Evolutionary conservation across 2,888 invertebrate genomes (phyloP).

Genomic region (Anoplius nigerrimus): DNA sequence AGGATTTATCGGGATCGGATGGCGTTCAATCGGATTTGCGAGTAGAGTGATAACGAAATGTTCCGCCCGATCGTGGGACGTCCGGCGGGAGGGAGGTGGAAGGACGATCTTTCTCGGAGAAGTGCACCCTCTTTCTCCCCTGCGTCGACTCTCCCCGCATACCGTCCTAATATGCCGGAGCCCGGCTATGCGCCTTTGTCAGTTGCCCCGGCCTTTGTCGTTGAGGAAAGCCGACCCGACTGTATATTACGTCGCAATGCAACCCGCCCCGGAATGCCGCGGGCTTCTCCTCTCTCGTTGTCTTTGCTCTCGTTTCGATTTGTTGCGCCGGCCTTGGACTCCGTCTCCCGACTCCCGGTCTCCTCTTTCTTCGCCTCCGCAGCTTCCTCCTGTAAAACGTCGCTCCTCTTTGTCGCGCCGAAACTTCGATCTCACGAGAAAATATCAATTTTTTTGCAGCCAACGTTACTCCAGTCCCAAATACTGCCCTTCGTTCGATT

Average conservation of each 20-base stretch:
- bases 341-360: background rate
- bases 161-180: constrained; percentile 73
- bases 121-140: too few relatives aligned
- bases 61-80: too few relatives aligned
- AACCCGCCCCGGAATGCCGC: constrained; percentile 50
- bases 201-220: constrained; percentile 68
- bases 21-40: too few relatives aligned
- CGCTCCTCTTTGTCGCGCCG: too few relatives aligned
- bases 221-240: constrained; percentile 69
- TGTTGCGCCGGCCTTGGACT: constrained; percentile 20
- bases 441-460: too few relatives aligned
- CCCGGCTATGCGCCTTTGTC: constrained; percentile 64
- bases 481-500: too few relatives aligned
- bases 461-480: too few relatives aligned
- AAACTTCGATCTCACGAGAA: too few relatives aligned
- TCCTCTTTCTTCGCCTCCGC: background rate
- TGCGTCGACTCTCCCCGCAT: constrained; percentile 54
- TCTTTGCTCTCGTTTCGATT: constrained; percentile 30
- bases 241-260: constrained; percentile 73
- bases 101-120: too few relatives aligned
- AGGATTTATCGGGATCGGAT: too few relatives aligned
- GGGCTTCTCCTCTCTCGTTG: constrained; percentile 44
- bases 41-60: too few relatives aligned
- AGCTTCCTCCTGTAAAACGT: background rate
- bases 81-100: too few relatives aligned